Percentiles rank a stretch among this genome's conserved stretches.
These are phyloP conservation scores for Morpho achilles DNA, from an alignment of 2,888 invertebrate species.

Conservation along the genomic window DNA sequence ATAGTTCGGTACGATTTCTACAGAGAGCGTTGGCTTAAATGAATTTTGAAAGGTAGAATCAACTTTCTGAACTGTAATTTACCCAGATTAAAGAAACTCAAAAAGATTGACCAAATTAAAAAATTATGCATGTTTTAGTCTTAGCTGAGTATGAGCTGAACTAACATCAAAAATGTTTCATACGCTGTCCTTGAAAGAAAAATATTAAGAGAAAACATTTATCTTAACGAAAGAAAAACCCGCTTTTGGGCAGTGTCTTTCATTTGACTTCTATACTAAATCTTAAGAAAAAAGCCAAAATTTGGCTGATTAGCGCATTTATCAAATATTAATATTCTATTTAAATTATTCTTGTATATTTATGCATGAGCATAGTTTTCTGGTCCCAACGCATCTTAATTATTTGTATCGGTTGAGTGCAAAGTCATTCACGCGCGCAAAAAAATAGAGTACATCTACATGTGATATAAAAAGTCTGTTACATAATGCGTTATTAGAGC, in stretches of 20 bases:
- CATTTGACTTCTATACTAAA: no score
- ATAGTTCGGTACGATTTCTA: neutral
- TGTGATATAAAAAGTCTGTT: slow-evolving; percentile 1
- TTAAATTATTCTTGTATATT: no score
- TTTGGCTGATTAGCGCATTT: no score
- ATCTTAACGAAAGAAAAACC: no score
- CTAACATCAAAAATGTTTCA: no score
- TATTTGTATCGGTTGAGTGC: neutral
- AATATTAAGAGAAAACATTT: no score
- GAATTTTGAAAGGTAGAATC: neutral
- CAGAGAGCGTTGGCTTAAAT: slow-evolving; percentile 1
- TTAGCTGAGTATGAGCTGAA: neutral
- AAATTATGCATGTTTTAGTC: neutral
- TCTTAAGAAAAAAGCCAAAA: no score
- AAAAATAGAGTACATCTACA: neutral
- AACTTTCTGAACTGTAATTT: neutral
- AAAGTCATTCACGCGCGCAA: neutral
- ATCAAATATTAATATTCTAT: no score
- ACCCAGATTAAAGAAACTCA: no score
- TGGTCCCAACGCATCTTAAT: neutral
- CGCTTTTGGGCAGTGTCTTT: no score
- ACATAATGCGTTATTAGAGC: slow-evolving; percentile 1
- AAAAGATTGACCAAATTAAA: neutral
- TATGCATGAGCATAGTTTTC: neutral
- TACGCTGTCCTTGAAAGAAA: no score